A percentile compares a stretch with the other conserved stretches of the same genome.
phyloP scores from a whole-genome alignment of 2,113 vertebrate genomes.

The Chinchilla lanigera region DNA sequence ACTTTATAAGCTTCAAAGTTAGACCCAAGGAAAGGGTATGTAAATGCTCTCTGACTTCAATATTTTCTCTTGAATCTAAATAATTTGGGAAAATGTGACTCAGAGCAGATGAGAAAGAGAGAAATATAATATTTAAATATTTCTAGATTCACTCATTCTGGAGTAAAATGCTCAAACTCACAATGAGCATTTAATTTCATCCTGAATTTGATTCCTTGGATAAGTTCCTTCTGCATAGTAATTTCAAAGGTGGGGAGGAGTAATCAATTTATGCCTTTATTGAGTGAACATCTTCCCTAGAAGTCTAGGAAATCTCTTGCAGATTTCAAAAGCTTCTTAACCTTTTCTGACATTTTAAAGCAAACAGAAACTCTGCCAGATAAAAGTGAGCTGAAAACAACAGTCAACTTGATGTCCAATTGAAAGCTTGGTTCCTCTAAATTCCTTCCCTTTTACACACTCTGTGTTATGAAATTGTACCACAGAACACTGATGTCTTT shows the following conservation, averaged over 20 bases:
- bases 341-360: constrained; percentile 90
- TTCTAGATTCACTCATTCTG: constrained; percentile 45
- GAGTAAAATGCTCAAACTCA: constrained; percentile 53
- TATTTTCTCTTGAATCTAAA: constrained; percentile 49
- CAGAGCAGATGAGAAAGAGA: constrained; percentile 52
- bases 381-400: constrained; percentile 85
- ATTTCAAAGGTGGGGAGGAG: constrained; percentile 35
- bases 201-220: constrained; percentile 6
- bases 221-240: constrained; percentile 25
- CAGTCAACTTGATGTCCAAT: constrained; percentile 82
- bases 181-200: constrained; percentile 22
- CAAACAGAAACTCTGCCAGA: constrained; percentile 87
- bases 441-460: constrained; percentile 90
- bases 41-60: not conserved
- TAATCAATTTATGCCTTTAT: constrained; percentile 47
- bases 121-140: constrained; percentile 57
- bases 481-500: constrained; percentile 53
- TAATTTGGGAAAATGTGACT: constrained; percentile 66
- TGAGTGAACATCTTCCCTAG: constrained; percentile 72
- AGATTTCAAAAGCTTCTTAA: constrained; percentile 87
- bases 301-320: constrained; percentile 83
- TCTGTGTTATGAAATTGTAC: constrained; percentile 85
- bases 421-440: constrained; percentile 83
- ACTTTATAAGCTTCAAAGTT: not conserved
- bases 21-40: not conserved